These are phyloP conservation scores for Subacronicta megacephala DNA, from an alignment of 2,888 invertebrate genomes.

Conservation along the genomic window DNA sequence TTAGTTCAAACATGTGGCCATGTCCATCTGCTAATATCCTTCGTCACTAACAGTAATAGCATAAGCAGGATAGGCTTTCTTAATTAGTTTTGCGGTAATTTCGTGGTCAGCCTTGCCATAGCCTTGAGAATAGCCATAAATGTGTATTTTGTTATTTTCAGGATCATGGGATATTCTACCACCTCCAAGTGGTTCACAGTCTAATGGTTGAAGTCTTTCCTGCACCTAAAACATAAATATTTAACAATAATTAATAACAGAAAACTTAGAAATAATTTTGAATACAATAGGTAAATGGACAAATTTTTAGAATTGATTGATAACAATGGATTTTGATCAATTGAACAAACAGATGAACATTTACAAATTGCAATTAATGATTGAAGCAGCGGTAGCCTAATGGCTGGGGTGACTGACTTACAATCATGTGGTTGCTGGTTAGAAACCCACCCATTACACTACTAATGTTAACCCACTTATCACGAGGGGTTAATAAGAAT, in stretches of 20 bases:
- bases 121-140: constrained; percentile 98
- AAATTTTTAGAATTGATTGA: too few species aligned
- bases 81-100: constrained; percentile 93
- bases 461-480: too few species aligned
- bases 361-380: too few species aligned
- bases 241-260: too few species aligned
- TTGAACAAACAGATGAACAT: too few species aligned
- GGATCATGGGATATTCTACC: constrained; percentile 97
- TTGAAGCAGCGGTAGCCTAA: too few species aligned
- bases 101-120: constrained; percentile 97
- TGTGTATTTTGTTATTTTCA: constrained; percentile 93
- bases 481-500: too few species aligned
- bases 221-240: constrained; percentile 72
- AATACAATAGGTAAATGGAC: too few species aligned
- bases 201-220: constrained; percentile 85
- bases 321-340: too few species aligned
- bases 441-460: too few species aligned
- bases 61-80: constrained; percentile 93
- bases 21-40: constrained; percentile 91
- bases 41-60: constrained; percentile 95
- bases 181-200: constrained; percentile 96
- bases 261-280: neutral
- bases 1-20: neutral
- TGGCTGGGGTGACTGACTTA: too few species aligned
- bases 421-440: too few species aligned